Base-by-base conservation (phyloP, 2,113 vertebrate genomes). In the Albula goreensis region DNA sequence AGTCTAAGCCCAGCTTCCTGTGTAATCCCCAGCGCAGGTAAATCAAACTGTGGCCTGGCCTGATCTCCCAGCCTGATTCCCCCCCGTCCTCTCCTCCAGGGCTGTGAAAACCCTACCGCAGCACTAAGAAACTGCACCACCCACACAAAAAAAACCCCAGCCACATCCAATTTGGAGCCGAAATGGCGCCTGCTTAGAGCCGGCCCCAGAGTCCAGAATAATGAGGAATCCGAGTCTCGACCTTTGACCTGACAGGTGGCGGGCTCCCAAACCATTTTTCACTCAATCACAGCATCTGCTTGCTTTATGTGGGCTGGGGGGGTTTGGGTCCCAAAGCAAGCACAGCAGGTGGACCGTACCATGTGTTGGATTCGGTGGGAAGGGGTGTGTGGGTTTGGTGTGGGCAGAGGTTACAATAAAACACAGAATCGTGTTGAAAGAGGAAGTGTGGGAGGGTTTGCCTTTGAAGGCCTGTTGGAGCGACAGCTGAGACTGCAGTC, bases 91-190 rank as follows among this genome's bases (percentile, higher is more conserved):
- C 56, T n/a, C 56, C 56, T 80, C 53, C 11, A 41, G 41, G n/a
- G 84, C 53, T 80, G 41, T 52, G 22, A 81, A 51, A 63, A 48
- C 77, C 85, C 41, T 31, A 53, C 49, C 41, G n/a, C 52, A 51
- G 78, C 41, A 63, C 52, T 41, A 86, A 86, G 63, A 74, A 66
- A 80, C 4, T 51, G 50, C 85, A 41, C 48, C 60, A 31, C 60
- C 57, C 25, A 50, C 60, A 50, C 41, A 31, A 41, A 70, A 7
- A 5, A 17, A 22, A n/a, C n/a, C n/a, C n/a, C n/a, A 56, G 53
- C 53, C 31, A 56, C 12, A 2, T 41, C 41, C 78, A 31, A 12
- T 79, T 31, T 79, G 49, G 74, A 70, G 51, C 22, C 15, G 53
- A n/a, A 22, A 79, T 51, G 80, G 41, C 7, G 63, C 17, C 6